Base-by-base conservation (phyloP, 2,113 vertebrate genomes). In the Lophotis ruficrista region DNA sequence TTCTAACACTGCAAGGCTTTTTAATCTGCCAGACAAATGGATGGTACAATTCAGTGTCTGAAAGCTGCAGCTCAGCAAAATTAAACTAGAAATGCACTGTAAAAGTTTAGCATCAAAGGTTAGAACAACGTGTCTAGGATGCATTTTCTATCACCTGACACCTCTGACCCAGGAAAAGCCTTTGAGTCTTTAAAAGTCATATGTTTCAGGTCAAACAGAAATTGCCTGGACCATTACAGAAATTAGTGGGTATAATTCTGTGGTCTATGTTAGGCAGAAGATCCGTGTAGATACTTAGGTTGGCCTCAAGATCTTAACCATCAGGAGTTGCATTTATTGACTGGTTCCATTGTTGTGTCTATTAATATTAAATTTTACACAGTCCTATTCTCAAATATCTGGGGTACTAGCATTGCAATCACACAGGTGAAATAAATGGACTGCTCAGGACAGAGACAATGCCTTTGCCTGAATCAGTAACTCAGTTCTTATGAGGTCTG, bases 1-100 rank as follows among this genome's bases (percentile, higher is more conserved):
- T 80, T 91, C 79, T 93, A 72, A 85, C 18, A 27, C 37, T 37
- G 10, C 38, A 37, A 61, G n/a, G 5, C 14, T 73, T 54, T 96
- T 95, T 96, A 70, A 91, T 90, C 75, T 93, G n/a, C 24, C 66
- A 64, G 54, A 64, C 33, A 70, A 93, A 73, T 28, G 45, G 27
- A 53, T 82, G 30, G 28, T 48, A 73, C 3, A 1, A 43, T 71
- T 81, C 4, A 5, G 21, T 50, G 33, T 7, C 37, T 80, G 54
- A 91, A 95, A 91, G 50, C 22, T 38, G 25, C 93, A 94, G 12
- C 41, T 87, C 58, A 68, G 69, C 14, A 85, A 69, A 87, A 79
- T 90, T 65, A 54, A 88, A 90, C 61, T 43, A 45, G 62, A 95
- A 95, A 95, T 38, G 4, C 2, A 48, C 57, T 35, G 23, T 27